Percentiles rank a stretch among this genome's conserved stretches.
Conservation (phyloP, 2,888 invertebrate genomes). For the Eupithecia subumbrata region DNA sequence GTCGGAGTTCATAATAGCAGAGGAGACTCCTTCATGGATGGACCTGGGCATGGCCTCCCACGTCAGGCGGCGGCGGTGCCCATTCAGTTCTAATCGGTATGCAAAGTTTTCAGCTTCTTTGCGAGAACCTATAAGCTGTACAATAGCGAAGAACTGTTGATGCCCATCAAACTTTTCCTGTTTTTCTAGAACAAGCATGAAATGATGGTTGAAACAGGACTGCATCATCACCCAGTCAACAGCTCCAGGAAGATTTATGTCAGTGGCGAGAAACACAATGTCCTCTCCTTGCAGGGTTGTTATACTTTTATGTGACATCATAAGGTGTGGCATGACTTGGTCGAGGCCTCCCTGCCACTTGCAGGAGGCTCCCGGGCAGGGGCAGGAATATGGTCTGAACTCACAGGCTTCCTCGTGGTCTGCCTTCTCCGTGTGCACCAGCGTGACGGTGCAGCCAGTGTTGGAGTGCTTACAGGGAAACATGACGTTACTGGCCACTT, state of each 20-base stretch:
- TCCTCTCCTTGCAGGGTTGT: constrained; percentile 99
- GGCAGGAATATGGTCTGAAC: constrained; percentile 98
- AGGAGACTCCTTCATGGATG: constrained; percentile 99
- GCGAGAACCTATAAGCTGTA: constrained; percentile 98
- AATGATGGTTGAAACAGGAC: constrained; percentile 99
- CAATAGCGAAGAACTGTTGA: constrained; percentile 98
- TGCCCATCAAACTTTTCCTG: constrained; percentile 99
- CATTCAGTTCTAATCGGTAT: constrained; percentile 98
- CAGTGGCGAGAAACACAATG: constrained; percentile 99
- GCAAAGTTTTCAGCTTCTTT: constrained; percentile 99
- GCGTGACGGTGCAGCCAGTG: constrained; percentile 96
- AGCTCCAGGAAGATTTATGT: constrained; percentile 99
- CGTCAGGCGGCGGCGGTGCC: constrained; percentile 95
- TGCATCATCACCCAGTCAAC: constrained; percentile 99
- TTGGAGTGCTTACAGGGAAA: constrained; percentile 99
- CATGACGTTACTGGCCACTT: constrained; percentile 98
- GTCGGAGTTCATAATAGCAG: constrained; percentile 98
- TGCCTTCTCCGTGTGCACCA: constrained; percentile 98
- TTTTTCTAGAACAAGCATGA: constrained; percentile 99
- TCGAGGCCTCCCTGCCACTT: constrained; percentile 99
- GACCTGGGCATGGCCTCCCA: constrained; percentile 99
- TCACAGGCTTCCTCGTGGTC: constrained; percentile 99
- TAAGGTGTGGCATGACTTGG: constrained; percentile 99
- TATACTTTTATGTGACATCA: constrained; percentile 98
- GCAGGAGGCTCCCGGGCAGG: constrained; percentile 99